These are phyloP conservation scores for Phocoena phocoena DNA, from an alignment of 2,113 vertebrate genomes.

Conservation along the genomic window DNA sequence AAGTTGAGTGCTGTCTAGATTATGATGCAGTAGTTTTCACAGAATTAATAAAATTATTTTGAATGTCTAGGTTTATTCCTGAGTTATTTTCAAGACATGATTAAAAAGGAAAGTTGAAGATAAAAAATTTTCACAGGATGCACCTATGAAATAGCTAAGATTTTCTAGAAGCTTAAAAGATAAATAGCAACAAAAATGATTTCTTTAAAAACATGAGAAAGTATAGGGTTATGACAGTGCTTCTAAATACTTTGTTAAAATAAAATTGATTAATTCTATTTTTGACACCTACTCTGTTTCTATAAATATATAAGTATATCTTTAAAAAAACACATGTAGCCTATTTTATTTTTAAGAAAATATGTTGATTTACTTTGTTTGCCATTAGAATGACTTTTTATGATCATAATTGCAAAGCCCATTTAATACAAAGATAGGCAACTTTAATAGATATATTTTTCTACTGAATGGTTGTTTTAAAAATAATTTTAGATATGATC, in stretches of 20 bases:
- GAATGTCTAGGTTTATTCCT: slow-evolving; percentile 65
- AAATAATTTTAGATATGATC: not conserved
- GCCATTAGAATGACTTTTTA: slow-evolving; percentile 1
- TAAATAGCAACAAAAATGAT: slow-evolving; percentile 55
- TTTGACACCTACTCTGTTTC: not conserved
- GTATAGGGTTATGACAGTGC: not conserved
- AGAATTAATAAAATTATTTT: slow-evolving; percentile 34
- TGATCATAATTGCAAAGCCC: not conserved
- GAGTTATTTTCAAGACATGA: slow-evolving; percentile 55
- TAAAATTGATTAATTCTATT: slow-evolving; percentile 8
- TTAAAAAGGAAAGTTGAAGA: slow-evolving; percentile 50
- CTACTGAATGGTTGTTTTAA: not conserved
- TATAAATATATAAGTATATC: not conserved
- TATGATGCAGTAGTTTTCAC: not conserved
- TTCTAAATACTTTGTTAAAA: slow-evolving; percentile 19
- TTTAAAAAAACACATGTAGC: not conserved
- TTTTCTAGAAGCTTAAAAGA: slow-evolving; percentile 63
- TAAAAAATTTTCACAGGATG: not conserved
- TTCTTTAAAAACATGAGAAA: slow-evolving; percentile 25
- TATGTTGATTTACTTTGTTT: slow-evolving; percentile 46
- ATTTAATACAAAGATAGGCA: not conserved
- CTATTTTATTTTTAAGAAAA: slow-evolving; percentile 10
- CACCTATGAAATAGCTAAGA: not conserved
- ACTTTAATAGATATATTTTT: not conserved
- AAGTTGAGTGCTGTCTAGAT: not conserved